phyloP scores from a whole-genome alignment of 2,113 vertebrate genomes.

The Calidris pygmaea region DNA sequence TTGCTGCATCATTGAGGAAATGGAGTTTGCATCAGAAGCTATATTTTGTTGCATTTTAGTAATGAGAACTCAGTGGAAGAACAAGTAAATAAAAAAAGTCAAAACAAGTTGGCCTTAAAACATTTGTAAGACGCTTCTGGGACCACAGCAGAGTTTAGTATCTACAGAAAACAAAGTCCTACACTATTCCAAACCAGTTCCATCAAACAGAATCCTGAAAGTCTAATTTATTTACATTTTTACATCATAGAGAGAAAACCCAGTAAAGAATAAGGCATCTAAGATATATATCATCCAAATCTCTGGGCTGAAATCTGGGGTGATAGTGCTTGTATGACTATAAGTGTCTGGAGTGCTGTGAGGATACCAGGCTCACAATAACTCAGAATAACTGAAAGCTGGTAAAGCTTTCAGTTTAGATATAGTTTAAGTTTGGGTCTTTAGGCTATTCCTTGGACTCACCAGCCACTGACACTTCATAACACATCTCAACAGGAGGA shows the following conservation, averaged over 20 bases:
- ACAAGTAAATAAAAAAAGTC: neutral
- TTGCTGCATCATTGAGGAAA: neutral
- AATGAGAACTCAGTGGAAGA: neutral
- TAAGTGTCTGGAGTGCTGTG: neutral
- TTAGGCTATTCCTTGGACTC: neutral
- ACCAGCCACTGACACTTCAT: neutral
- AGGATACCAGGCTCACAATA: neutral
- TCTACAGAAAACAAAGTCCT: neutral
- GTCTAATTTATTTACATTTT: neutral
- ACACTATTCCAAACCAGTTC: neutral
- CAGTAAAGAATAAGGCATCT: neutral
- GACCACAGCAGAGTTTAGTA: neutral
- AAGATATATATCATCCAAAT: neutral
- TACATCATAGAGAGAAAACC: neutral
- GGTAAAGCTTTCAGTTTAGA: neutral
- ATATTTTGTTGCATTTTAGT: neutral
- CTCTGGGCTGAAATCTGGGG: neutral
- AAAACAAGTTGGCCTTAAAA: neutral
- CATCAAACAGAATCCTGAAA: neutral
- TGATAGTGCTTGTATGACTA: neutral
- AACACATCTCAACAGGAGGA: neutral
- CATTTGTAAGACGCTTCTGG: neutral
- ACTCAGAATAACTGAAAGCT: neutral
- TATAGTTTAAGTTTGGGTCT: neutral
- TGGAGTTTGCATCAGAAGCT: neutral